A percentile compares a stretch with the other conserved stretches of the same genome.
Conservation (phyloP, 2,888 invertebrate species). For the Amphipyra berbera region DNA sequence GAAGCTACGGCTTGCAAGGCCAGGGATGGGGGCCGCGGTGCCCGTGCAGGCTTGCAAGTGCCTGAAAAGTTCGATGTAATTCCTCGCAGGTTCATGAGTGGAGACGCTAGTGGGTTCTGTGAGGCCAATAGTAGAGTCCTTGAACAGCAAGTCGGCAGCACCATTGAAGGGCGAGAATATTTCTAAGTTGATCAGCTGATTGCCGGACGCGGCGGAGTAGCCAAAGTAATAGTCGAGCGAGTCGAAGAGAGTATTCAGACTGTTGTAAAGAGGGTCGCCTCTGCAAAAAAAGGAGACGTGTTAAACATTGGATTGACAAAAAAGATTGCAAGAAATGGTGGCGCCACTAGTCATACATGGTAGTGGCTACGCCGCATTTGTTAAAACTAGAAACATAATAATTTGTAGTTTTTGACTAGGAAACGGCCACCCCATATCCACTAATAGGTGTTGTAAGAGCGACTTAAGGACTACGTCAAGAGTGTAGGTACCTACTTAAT, state of each 20-base stretch:
- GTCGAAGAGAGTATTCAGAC: constrained; percentile 79
- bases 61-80: constrained; percentile 89
- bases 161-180: constrained; percentile 90
- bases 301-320: neutral
- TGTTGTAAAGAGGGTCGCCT: constrained; percentile 74
- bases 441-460: too few relatives aligned
- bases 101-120: constrained; percentile 78
- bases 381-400: too few relatives aligned
- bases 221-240: constrained; percentile 88
- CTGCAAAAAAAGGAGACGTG: constrained; percentile 61
- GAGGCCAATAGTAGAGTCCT: constrained; percentile 90
- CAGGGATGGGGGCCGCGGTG: constrained; percentile 62
- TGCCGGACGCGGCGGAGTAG: constrained; percentile 73
- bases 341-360: too few relatives aligned
- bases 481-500: too few relatives aligned
- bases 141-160: constrained; percentile 89
- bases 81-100: constrained; percentile 80
- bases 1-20: constrained; percentile 63
- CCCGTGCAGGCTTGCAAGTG: constrained; percentile 80
- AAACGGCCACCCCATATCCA: too few relatives aligned
- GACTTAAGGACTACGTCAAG: too few relatives aligned
- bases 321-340: too few relatives aligned
- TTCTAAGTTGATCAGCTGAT: constrained; percentile 83
- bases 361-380: too few relatives aligned
- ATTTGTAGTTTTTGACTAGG: too few relatives aligned